Conservation (phyloP, 1,140 invertebrate genomes). For the Pseudomyrmex concolor region DNA sequence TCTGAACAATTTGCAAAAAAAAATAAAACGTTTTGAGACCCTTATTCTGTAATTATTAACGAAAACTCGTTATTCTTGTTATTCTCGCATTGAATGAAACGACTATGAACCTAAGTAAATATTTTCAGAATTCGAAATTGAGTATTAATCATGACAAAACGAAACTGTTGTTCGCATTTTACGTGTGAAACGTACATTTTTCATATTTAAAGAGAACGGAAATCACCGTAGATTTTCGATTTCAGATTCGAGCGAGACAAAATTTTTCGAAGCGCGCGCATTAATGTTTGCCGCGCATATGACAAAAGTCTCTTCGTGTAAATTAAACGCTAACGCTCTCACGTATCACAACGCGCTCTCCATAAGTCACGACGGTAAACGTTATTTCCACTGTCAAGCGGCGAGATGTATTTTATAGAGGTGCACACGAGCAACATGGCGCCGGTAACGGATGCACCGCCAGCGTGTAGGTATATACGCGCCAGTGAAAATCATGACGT, state of each 20-base stretch:
- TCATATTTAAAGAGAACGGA: not conserved
- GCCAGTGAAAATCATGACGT: conserved; percentile 68
- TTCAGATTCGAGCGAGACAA: not conserved
- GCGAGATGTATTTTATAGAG: conserved; percentile 51
- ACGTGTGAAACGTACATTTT: not conserved
- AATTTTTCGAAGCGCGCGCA: not conserved
- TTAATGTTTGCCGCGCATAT: not conserved
- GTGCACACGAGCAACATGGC: conserved; percentile 19
- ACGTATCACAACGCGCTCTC: conserved; percentile 2
- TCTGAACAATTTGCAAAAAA: not conserved
- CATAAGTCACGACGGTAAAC: conserved; percentile 50
- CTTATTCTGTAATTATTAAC: too few relatives aligned
- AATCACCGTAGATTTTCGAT: not conserved
- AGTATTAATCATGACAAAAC: too few relatives aligned
- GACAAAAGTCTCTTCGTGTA: conserved; percentile 18
- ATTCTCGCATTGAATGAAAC: too few relatives aligned
- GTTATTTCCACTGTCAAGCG: conserved; percentile 34
- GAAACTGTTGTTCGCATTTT: too few relatives aligned
- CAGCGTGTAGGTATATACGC: conserved; percentile 34
- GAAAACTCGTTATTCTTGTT: too few relatives aligned
- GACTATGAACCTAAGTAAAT: too few relatives aligned
- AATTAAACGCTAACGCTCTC: conserved; percentile 38
- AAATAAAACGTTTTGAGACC: too few relatives aligned
- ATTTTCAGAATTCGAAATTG: too few relatives aligned
- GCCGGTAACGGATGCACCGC: conserved; percentile 57